phyloP scores from a whole-genome alignment of 2,113 vertebrate species.

The Oplegnathus fasciatus region DNA sequence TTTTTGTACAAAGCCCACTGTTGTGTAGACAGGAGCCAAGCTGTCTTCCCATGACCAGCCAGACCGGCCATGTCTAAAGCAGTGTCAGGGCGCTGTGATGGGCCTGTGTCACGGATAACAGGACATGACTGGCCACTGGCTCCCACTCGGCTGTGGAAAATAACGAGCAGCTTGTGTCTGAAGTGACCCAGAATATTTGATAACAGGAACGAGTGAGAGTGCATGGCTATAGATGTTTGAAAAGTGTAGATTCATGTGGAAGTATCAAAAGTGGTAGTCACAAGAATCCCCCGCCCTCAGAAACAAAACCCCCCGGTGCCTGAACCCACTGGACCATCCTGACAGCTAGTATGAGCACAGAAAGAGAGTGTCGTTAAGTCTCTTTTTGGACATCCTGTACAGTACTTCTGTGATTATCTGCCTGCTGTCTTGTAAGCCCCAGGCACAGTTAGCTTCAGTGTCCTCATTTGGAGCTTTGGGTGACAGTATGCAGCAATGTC shows the following conservation, averaged over 20 bases:
- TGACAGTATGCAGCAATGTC: background rate
- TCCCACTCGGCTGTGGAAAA: constrained; percentile 47
- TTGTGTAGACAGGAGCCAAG: constrained; percentile 67
- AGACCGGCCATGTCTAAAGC: constrained; percentile 68
- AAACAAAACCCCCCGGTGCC: background rate
- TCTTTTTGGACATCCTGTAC: constrained; percentile 28
- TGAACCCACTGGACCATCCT: background rate
- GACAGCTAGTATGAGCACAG: background rate
- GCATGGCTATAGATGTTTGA: background rate
- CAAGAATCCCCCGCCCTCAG: background rate
- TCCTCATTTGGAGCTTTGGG: constrained; percentile 34
- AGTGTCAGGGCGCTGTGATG: constrained; percentile 64
- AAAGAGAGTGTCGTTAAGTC: background rate
- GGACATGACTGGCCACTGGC: constrained; percentile 60
- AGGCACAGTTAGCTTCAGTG: constrained; percentile 8
- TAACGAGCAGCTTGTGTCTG: constrained; percentile 53
- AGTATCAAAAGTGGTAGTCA: background rate
- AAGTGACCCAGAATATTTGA: constrained; percentile 32
- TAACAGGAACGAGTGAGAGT: constrained; percentile 14
- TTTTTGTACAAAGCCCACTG: constrained; percentile 70
- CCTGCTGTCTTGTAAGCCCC: constrained; percentile 26
- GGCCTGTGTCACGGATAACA: constrained; percentile 71
- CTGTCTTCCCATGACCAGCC: constrained; percentile 76
- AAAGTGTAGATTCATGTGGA: background rate
- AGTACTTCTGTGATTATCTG: constrained; percentile 14